These are phyloP conservation scores for Cataglyphis cursor DNA, from an alignment of 2,888 invertebrate species.

Conservation along the genomic window DNA sequence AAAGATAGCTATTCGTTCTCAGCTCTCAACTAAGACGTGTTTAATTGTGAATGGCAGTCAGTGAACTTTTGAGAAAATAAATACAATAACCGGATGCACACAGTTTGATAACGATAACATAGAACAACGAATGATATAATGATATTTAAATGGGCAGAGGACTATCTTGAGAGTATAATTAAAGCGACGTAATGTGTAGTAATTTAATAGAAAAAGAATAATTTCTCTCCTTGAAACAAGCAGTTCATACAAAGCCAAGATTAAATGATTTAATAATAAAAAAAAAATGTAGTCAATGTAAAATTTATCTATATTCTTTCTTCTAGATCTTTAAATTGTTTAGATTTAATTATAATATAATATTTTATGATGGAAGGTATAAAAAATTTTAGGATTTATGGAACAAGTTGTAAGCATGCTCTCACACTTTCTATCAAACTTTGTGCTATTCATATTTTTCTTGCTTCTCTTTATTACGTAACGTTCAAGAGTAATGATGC, in stretches of 20 bases:
- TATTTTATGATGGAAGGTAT: background rate
- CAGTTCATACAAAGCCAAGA: background rate
- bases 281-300: background rate
- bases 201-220: background rate
- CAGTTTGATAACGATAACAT: conserved; percentile 5
- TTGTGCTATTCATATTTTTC: conserved; percentile 8
- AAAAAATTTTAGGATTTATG: conserved; percentile 16
- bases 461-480: conserved; percentile 29
- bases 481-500: conserved; percentile 37
- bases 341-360: background rate
- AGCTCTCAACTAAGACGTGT: conserved; percentile 10
- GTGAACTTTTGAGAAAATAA: conserved; percentile 29
- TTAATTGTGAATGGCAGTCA: conserved; percentile 14
- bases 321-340: background rate
- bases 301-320: too few species aligned
- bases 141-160: background rate
- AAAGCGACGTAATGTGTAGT: background rate
- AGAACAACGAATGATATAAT: background rate
- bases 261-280: background rate
- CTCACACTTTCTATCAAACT: conserved; percentile 24
- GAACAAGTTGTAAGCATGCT: background rate
- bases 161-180: background rate
- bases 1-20: conserved; percentile 65
- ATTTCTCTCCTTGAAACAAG: conserved; percentile 4
- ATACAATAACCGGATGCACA: conserved; percentile 3